Conservation (phyloP, 1,140 invertebrate species). For the Homarus americanus region DNA sequence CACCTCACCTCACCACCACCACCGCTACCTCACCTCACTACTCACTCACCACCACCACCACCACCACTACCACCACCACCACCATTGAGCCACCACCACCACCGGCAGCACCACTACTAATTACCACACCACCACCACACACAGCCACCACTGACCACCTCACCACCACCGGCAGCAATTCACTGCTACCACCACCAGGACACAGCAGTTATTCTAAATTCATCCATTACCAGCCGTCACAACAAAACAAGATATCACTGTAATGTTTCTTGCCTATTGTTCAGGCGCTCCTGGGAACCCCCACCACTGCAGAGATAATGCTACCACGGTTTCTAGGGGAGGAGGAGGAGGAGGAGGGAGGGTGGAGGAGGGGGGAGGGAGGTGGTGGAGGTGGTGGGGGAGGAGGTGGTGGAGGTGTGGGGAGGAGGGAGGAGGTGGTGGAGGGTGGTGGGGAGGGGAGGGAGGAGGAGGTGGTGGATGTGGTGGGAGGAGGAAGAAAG, state of each 20-base stretch:
- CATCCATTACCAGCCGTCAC: conserved; percentile 57
- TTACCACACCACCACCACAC: too few species aligned
- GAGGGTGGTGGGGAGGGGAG: too few species aligned
- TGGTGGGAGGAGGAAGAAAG: not conserved
- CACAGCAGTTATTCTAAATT: not conserved
- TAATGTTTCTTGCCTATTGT: conserved; percentile 38
- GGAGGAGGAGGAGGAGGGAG: too few species aligned
- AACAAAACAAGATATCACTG: conserved; percentile 51
- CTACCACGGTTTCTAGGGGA: not conserved
- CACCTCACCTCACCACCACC: conserved; percentile 26
- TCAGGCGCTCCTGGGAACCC: not conserved
- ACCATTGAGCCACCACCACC: not conserved
- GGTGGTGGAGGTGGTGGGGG: not conserved
- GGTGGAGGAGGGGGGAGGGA: not conserved
- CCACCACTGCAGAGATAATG: not conserved
- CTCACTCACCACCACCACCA: too few species aligned
- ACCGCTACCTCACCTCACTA: too few species aligned
- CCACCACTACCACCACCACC: conserved; percentile 19
- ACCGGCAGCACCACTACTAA: not conserved
- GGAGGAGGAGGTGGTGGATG: not conserved
- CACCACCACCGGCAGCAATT: not conserved
- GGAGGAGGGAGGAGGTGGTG: too few species aligned
- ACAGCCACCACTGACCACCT: too few species aligned
- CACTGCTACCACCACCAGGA: not conserved
- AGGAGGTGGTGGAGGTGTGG: not conserved